Base-by-base conservation (phyloP, 1,140 invertebrate species). In the Neodiprion pinetum region DNA sequence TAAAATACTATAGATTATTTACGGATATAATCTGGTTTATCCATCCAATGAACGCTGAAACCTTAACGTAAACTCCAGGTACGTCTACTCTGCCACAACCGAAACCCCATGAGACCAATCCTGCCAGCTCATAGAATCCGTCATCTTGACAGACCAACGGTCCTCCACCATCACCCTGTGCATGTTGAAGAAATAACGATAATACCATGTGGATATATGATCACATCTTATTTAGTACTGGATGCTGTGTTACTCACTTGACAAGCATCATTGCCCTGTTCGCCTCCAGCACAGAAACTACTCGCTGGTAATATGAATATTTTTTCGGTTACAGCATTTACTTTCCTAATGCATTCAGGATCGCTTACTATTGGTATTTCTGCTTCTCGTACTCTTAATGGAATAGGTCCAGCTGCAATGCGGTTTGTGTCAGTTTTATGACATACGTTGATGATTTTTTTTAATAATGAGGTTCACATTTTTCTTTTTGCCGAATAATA, bases 21-120 rank as follows among this genome's bases (percentile, higher is more conserved):
- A 97, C 96, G 82, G 95, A 97, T 82, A 98, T 97, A 72, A 98
- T 98, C 90, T 97, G 96, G 89, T 98, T 98, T 83, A 98, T 97
- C 96, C 96, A 98, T 69, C 96, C 96, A 77, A 98, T 97, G 87
- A 97, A 98, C 7, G 96, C 94, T 17, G 95, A 96, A 7, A 98
- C 96, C 89, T 97, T 97, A 28, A 97, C 96, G 86, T 98, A 98
- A 70, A 98, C 96, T 48, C 96, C 96, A 14, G 96, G 96, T 14
- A 97, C 96, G 85, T 97, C 95, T 66, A 93, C 89, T 47, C 96
- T 89, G 1, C 96, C 96, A 86, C 96, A 97, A 73, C 96, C 96
- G 84, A 98, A 97, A 75, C 96, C 96, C 95, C 95, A 96, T 1
- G 95, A 96, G 0, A 98, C 96, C 0, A 98, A 88, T 8, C 96